Percentiles rank a stretch among this genome's conserved stretches.
Conservation (phyloP, 2,113 vertebrate species). For the Pituophis catenifer region DNA sequence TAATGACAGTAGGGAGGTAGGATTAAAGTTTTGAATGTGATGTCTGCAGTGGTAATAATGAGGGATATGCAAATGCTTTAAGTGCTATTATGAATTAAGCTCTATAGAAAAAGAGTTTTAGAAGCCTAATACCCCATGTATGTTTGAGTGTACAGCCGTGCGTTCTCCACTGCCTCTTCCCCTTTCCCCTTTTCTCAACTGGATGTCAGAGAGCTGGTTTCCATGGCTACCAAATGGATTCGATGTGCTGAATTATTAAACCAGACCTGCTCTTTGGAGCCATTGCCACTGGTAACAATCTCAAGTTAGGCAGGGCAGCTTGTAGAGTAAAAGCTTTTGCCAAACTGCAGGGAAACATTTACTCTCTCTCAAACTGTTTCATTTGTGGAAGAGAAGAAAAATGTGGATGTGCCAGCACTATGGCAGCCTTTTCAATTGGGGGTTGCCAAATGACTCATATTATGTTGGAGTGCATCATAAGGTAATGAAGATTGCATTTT, state of each 20-base stretch:
- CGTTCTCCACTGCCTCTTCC: not conserved
- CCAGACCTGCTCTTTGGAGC: conserved; percentile 62
- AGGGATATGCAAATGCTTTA: not conserved
- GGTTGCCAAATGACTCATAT: not conserved
- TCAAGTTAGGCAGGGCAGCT: conserved; percentile 24
- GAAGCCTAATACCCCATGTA: not conserved
- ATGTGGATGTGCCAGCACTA: not conserved
- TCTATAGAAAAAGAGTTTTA: conserved; percentile 10
- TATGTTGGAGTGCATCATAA: not conserved
- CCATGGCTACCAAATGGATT: conserved; percentile 69
- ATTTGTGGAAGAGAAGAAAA: not conserved
- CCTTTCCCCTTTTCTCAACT: conserved; percentile 49
- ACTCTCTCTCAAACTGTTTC: not conserved
- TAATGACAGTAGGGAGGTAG: not conserved
- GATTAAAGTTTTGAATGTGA: not conserved
- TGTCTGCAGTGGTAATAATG: not conserved
- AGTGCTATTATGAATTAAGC: not conserved
- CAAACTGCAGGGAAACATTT: not conserved
- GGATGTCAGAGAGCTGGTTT: conserved; percentile 64
- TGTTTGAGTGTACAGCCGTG: not conserved
- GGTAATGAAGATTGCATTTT: not conserved
- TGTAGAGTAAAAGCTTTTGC: conserved; percentile 3
- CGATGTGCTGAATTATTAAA: conserved; percentile 69
- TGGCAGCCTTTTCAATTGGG: not conserved
- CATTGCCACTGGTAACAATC: conserved; percentile 45